phyloP scores from a whole-genome alignment of 1,140 invertebrate genomes.

The Zeugodacus cucurbitae region DNA sequence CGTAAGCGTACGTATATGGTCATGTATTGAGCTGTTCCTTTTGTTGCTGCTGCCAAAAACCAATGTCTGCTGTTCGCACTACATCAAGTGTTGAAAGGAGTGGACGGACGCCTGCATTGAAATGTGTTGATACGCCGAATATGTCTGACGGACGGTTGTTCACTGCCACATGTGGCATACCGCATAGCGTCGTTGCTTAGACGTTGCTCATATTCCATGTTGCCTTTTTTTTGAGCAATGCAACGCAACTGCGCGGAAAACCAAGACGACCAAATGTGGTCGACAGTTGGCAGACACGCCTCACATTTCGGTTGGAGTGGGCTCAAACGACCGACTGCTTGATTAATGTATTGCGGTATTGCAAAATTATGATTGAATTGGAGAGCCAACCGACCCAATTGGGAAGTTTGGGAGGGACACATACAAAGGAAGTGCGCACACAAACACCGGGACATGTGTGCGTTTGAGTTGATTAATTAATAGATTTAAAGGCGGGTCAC shows the following conservation, averaged over 20 bases:
- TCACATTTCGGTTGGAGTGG: background rate
- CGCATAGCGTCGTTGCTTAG: background rate
- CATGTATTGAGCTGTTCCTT: background rate
- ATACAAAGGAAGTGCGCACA: background rate
- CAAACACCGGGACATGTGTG: background rate
- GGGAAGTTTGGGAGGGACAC: background rate
- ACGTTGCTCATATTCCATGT: background rate
- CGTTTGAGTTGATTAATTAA: background rate
- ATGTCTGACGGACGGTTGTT: background rate
- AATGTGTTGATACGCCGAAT: background rate
- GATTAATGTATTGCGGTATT: slow-evolving; percentile 27
- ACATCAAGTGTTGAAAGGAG: background rate
- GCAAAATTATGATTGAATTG: slow-evolving; percentile 20
- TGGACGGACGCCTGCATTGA: background rate
- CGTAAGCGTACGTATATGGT: no score
- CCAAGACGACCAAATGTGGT: slow-evolving; percentile 4
- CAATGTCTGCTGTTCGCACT: background rate
- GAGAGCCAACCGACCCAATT: background rate
- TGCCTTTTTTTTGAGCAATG: background rate
- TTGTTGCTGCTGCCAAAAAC: slow-evolving; percentile 1
- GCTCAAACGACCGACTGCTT: background rate
- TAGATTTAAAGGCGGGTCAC: background rate
- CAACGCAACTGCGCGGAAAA: background rate
- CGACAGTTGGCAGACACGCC: background rate
- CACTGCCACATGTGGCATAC: slow-evolving; percentile 17